Evolutionary conservation across 2,888 invertebrate genomes (phyloP).

Genomic region (Protula sp.): DNA sequence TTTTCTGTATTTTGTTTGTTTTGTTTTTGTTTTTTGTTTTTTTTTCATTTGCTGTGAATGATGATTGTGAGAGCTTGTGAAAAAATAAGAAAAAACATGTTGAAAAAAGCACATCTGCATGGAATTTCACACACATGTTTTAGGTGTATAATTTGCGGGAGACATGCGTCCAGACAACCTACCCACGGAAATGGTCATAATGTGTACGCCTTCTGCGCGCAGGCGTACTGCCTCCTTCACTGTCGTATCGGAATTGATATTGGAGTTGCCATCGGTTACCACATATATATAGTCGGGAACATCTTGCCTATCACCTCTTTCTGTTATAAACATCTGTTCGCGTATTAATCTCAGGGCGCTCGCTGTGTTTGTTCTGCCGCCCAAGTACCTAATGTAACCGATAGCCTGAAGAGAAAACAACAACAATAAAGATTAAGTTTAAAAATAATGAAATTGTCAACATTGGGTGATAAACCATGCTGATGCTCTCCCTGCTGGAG

Average conservation of each 20-base stretch:
- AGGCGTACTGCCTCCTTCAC: neutral
- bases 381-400: conserved; percentile 33
- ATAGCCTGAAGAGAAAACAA: conserved; percentile 23
- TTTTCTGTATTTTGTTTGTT: no score
- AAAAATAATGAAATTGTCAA: neutral
- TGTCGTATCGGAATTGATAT: conserved; percentile 32
- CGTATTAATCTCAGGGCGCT: conserved; percentile 33
- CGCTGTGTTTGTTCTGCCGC: conserved; percentile 42
- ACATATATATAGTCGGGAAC: conserved; percentile 8
- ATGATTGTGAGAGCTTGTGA: no score
- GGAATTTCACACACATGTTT: no score
- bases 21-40: no score
- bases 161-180: no score
- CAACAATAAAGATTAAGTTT: neutral
- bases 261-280: conserved; percentile 33
- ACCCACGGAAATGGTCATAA: neutral
- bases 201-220: neutral
- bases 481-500: no score
- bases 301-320: conserved; percentile 7
- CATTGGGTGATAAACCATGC: no score
- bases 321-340: conserved; percentile 8
- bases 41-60: no score
- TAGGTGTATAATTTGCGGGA: no score
- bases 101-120: no score
- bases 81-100: no score